Evolutionary conservation across 1,140 invertebrate species (phyloP), one percentile per base, ranked within the genome.

Genomic region (Pogonomyrmex californicus): DNA sequence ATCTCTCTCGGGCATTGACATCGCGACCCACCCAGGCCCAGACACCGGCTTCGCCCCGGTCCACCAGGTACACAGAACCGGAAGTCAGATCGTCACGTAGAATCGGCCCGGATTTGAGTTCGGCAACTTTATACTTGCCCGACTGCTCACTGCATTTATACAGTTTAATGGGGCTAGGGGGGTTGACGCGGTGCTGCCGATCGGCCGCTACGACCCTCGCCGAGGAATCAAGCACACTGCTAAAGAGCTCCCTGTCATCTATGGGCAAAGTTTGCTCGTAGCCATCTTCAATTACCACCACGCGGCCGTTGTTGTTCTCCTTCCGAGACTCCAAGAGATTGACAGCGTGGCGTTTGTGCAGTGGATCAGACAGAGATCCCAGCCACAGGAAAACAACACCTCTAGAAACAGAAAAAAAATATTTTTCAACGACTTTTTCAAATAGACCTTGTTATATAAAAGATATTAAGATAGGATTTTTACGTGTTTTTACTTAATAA

Each of bases 1-100:
- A 95, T 87, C 97, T 96, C 94, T 97, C 98, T 88, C 96, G 97
- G 51, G 95, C 95, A 66, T 95, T 97, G 56, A 97, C 96, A 88
- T 97, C 95, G 93, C 96, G 96, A 0, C 99, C 99, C 7, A 98
- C 97, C 99, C 99, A 99, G 1, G 98, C 97, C 98, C 98, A 99
- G 81, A 99, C 97, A 0, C 98, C 98, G 1, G 97, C 97, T 9
- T 96, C 95, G n/a, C 97, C 97, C 90, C 98, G 98, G 93, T 99
- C 98, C 47, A 99, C 95, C 79, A 99, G 97, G 94, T 97, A 99
- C 0, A 98, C 97, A 92, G 98, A 97, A 88, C 97, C 96, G n/a
- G 97, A 97, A 86, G 96, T 96, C 47, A 99, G 96, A 95, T 99
- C 98, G 14, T 96, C 95, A 90, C 98, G 97, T 30, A 96, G 96